Base-by-base conservation (phyloP, 1,140 invertebrate species). In the Daktulosphaira vitifoliae region DNA sequence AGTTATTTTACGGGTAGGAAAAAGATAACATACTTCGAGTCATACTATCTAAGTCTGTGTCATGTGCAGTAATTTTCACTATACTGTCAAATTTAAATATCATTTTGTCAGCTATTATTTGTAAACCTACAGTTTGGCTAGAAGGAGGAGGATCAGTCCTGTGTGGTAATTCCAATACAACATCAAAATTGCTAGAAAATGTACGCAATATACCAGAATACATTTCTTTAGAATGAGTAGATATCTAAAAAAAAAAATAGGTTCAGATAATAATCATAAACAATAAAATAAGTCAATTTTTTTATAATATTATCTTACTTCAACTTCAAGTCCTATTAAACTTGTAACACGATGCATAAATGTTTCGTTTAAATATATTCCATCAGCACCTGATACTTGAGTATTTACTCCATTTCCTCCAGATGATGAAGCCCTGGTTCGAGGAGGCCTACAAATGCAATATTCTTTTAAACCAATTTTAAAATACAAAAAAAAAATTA, bases 141-240 rank as follows among this genome's bases (percentile, higher is more conserved):
- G 77, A 76, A 62, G 81, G 80, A 50, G 82, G 80, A 69, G 80
- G 81, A 71, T 90, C 87, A 66, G 92, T 82, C 72, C 84, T 84
- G 72, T 89, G 86, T 39, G 85, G 88, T 77, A 90, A 81, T 77
- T 92, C 88, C 72, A 93, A 75, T 53, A 90, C 89, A 68, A 91
- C 80, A 72, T 89, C 87, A 76, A 89, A 88, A 73, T 86, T 81
- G 72, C 82, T 81, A 53, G 89, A 92, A 76, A 91, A 90, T 33
- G 90, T 91, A 71, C 83, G 83, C 74, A 93, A 89, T 65, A 93
- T 82, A 53, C 90, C 90, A 78, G 93, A 89, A 79, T 85, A 92
- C 62, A 88, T 76, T 68, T 81, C 82, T 66, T 88, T 89, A 69
- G 88, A 88, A 72, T 83, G 81, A 56, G 90, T 90, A 73, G 87